These are phyloP conservation scores for Menidia beryllina DNA, from an alignment of 2,113 vertebrate species.

Conservation along the genomic window DNA sequence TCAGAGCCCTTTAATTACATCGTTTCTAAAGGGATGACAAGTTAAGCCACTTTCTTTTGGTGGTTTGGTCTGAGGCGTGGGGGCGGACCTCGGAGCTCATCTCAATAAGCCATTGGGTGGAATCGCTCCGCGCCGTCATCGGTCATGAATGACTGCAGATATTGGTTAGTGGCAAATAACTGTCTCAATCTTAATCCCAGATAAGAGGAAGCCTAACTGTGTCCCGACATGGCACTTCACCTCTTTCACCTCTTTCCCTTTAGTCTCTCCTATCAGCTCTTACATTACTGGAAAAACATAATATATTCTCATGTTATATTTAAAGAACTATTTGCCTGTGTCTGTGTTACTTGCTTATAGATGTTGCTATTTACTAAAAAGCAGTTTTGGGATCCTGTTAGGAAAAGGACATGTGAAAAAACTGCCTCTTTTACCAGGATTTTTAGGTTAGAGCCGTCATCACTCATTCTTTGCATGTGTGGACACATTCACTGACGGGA, in stretches of 20 bases:
- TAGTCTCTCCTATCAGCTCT: too few species aligned
- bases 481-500: too few species aligned
- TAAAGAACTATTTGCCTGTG: too few species aligned
- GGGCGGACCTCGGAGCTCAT: slow-evolving; percentile 59
- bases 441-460: slow-evolving; percentile 64
- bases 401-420: slow-evolving; percentile 61
- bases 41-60: slow-evolving; percentile 69
- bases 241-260: too few species aligned
- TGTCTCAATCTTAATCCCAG: slow-evolving; percentile 1
- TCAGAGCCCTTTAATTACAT: slow-evolving; percentile 78
- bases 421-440: slow-evolving; percentile 56
- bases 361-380: slow-evolving; percentile 50
- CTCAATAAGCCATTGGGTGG: slow-evolving; percentile 68
- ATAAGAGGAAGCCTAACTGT: slow-evolving; percentile 3
- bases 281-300: too few species aligned
- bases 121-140: slow-evolving; percentile 64
- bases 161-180: slow-evolving; percentile 39
- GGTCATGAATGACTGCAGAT: slow-evolving; percentile 42
- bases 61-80: slow-evolving; percentile 52
- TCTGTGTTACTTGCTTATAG: slow-evolving; percentile 21
- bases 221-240: slow-evolving; percentile 24
- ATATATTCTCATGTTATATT: too few species aligned
- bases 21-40: slow-evolving; percentile 77
- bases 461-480: slow-evolving; percentile 19
- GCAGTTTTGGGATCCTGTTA: slow-evolving; percentile 51